Evolutionary conservation across 2,797 vertebrate genomes (phyloP).

Genomic region (Cheirogaleus major): DNA sequence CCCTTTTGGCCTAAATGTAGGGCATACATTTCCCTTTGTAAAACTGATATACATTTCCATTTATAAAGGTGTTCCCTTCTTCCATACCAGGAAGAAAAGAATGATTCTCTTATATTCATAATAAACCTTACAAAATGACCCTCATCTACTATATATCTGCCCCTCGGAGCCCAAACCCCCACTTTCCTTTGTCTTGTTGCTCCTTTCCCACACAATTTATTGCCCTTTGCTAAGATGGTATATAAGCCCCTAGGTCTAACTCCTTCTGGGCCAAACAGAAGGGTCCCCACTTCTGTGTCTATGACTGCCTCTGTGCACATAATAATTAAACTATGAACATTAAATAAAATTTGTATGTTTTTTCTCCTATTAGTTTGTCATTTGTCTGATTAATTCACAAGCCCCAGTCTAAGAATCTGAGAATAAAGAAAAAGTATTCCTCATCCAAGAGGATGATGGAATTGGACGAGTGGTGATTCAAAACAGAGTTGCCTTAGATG

Average conservation of each 20-base stretch:
- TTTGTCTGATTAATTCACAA: not conserved
- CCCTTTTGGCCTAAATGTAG: not conserved
- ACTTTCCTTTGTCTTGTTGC: not conserved
- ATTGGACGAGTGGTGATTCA: not conserved
- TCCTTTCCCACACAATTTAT: not conserved
- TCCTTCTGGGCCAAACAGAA: not conserved
- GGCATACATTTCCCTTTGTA: not conserved
- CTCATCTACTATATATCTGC: not conserved
- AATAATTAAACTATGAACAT: not conserved
- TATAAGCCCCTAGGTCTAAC: not conserved
- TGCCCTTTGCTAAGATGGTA: not conserved
- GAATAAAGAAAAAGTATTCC: not conserved
- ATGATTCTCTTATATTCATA: not conserved
- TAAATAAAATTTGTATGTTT: not conserved
- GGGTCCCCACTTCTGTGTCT: not conserved
- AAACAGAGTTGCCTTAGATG: not conserved
- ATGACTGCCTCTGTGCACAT: not conserved
- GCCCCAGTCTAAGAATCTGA: not conserved
- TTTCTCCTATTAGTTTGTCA: not conserved
- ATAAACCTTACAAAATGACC: not conserved
- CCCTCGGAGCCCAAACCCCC: not conserved
- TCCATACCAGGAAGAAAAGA: not conserved
- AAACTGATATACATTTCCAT: not conserved
- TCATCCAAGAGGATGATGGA: not conserved
- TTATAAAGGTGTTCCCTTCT: not conserved